A percentile compares a stretch with the other conserved stretches of the same genome.
Evolutionary conservation across 2,888 invertebrate genomes (phyloP).

Genomic region (Epirrita christyi): DNA sequence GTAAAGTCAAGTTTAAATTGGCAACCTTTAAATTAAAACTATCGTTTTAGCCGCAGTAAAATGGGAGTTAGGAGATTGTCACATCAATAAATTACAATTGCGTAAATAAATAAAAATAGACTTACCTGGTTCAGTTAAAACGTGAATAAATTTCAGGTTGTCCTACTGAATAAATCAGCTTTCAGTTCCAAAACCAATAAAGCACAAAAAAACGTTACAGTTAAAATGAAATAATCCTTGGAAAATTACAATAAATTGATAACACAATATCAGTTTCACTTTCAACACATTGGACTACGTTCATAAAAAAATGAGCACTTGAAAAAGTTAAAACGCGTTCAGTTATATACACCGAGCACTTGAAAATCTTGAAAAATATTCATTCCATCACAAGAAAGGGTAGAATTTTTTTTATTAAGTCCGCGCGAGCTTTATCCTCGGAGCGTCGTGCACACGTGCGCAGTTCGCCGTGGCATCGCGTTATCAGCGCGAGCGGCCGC

Average conservation of each 20-base stretch:
- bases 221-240: conserved; percentile 52
- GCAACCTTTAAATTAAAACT: too few species aligned
- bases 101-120: not conserved
- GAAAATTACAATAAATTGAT: conserved; percentile 48
- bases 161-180: conserved; percentile 33
- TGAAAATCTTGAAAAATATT: conserved; percentile 57
- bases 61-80: too few species aligned
- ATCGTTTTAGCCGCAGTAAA: too few species aligned
- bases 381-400: conserved; percentile 68
- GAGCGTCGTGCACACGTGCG: conserved; percentile 73
- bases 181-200: conserved; percentile 41
- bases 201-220: conserved; percentile 43
- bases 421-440: conserved; percentile 74
- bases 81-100: too few species aligned
- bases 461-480: conserved; percentile 80
- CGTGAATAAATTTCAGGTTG: conserved; percentile 21
- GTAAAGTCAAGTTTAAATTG: not conserved
- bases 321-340: conserved; percentile 48
- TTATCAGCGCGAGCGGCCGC: conserved; percentile 82
- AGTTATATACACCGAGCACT: conserved; percentile 66
- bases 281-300: conserved; percentile 57
- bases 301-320: conserved; percentile 49
- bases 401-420: conserved; percentile 48
- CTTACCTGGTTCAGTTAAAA: conserved; percentile 31
- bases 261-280: conserved; percentile 70